phyloP scores from a whole-genome alignment of 53 echinoderm and acorn worm genomes.

The Stichopus horrens region DNA sequence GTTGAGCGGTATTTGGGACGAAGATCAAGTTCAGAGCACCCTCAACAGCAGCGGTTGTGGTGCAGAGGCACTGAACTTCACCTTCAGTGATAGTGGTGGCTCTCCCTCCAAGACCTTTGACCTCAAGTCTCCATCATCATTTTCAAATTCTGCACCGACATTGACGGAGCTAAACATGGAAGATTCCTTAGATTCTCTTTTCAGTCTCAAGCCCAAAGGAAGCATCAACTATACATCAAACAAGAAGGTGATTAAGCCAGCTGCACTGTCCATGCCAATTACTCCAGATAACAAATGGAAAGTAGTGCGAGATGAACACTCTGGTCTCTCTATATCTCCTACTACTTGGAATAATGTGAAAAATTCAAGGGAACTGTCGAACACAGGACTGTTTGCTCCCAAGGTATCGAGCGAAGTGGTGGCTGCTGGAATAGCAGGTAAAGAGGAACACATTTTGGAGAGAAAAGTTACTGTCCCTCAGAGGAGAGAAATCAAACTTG shows the following conservation, averaged over 20 bases:
- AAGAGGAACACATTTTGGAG: neutral
- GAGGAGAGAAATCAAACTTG: neutral
- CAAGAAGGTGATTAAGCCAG: neutral
- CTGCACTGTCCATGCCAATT: conserved; percentile 28
- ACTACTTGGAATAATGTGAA: conserved; percentile 46
- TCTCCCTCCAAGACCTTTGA: neutral
- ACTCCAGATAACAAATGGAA: conserved; percentile 18
- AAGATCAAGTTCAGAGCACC: conserved; percentile 43
- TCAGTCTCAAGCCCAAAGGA: conserved; percentile 40
- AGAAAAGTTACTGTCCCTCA: neutral
- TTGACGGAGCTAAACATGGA: conserved; percentile 94
- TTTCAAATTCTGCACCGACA: conserved; percentile 58
- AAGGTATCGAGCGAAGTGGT: neutral
- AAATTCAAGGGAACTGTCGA: conserved; percentile 32
- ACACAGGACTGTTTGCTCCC: conserved; percentile 34
- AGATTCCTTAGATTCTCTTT: conserved; percentile 67
- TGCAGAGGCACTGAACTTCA: conserved; percentile 40
- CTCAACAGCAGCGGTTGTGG: conserved; percentile 41
- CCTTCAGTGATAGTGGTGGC: neutral
- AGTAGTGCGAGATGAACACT: conserved; percentile 25
- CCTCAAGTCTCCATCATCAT: neutral
- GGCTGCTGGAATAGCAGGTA: neutral
- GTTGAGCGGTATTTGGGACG: conserved; percentile 60
- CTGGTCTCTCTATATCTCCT: conserved; percentile 44
- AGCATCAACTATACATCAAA: neutral